Conservation (phyloP, 1,140 invertebrate species). For the Charaxes varanes region DNA sequence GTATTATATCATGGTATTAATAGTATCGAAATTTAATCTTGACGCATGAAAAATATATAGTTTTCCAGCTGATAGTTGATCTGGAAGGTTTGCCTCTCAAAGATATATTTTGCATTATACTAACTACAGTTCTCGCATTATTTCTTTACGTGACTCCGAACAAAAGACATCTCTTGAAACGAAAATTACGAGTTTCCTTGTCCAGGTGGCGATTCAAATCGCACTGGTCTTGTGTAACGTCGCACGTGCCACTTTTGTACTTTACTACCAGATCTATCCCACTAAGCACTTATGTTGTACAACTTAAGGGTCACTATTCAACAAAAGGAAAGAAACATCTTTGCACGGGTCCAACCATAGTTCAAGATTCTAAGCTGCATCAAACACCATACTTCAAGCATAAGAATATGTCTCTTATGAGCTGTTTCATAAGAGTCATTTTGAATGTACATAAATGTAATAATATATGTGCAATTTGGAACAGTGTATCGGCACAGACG, state of each 20-base stretch:
- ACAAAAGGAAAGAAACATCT: conserved; percentile 5
- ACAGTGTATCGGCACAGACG: conserved; percentile 7
- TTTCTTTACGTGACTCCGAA: conserved; percentile 9
- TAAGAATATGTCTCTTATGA: neutral
- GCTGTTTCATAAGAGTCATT: too few relatives aligned
- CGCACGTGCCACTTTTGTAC: conserved; percentile 25
- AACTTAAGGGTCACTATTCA: conserved; percentile 3
- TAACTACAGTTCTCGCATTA: conserved; percentile 5
- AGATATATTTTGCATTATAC: too few relatives aligned
- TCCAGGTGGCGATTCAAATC: conserved; percentile 30
- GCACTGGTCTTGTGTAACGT: conserved; percentile 26
- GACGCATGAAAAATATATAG: too few relatives aligned
- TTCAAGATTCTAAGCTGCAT: neutral
- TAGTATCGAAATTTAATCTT: too few relatives aligned
- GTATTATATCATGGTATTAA: too few relatives aligned
- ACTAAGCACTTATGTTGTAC: neutral
- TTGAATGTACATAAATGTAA: too few relatives aligned
- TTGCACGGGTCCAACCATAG: neutral
- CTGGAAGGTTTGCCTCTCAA: too few relatives aligned
- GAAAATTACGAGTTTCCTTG: conserved; percentile 21
- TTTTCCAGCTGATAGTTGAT: too few relatives aligned
- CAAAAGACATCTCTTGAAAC: conserved; percentile 18
- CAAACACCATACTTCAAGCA: too few relatives aligned
- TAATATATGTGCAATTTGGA: conserved; percentile 5
- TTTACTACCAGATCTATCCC: conserved; percentile 10